Conservation (phyloP, 1,140 invertebrate genomes). For the Rhopalosiphum maidis region DNA sequence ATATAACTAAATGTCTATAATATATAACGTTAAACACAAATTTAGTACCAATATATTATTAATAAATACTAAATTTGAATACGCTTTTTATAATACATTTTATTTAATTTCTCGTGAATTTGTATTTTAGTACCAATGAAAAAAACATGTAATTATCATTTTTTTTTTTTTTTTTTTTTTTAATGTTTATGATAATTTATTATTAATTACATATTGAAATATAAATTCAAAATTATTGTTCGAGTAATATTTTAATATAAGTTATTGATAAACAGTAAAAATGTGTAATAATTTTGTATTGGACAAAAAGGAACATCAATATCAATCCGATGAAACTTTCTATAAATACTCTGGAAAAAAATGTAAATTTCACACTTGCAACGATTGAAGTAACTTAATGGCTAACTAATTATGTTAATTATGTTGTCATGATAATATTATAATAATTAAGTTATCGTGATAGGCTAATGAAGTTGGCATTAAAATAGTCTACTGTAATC, state of each 20-base stretch:
- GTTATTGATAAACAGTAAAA: neutral
- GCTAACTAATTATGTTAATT: neutral
- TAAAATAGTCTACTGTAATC: too few relatives aligned
- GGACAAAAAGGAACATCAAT: neutral
- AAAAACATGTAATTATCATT: neutral
- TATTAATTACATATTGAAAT: neutral
- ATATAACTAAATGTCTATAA: neutral
- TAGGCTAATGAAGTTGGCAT: neutral
- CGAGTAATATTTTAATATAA: neutral
- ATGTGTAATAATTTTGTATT: neutral
- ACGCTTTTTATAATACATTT: neutral
- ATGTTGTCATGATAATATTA: neutral
- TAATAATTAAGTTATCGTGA: neutral
- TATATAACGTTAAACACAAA: neutral
- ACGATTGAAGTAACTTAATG: neutral
- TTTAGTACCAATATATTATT: slow-evolving; percentile 33
- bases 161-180: neutral
- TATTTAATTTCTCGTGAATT: neutral
- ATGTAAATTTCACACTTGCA: neutral
- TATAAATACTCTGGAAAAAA: neutral
- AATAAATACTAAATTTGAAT: slow-evolving; percentile 48
- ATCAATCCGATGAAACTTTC: neutral
- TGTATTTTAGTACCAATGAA: neutral
- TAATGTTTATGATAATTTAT: neutral
- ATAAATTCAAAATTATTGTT: neutral